phyloP scores from a whole-genome alignment of 1,140 invertebrate genomes.

The Helicoverpa armigera region DNA sequence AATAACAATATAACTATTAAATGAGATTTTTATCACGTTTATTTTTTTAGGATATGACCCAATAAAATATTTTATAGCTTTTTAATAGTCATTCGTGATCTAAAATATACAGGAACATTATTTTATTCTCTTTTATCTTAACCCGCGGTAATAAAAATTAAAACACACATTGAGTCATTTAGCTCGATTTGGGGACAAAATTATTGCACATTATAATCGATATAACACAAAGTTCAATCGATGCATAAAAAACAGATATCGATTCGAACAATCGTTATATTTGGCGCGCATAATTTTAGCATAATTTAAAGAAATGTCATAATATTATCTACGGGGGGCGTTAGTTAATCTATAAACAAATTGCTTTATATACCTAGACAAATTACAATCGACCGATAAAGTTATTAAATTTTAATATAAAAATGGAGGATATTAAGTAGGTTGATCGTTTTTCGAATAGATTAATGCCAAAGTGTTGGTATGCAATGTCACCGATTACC shows the following conservation, averaged over 20 bases:
- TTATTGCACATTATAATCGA: conserved; percentile 33
- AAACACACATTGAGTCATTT: conserved; percentile 33
- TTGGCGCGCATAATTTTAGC: conserved; percentile 35
- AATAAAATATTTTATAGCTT: conserved; percentile 1
- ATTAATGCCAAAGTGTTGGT: conserved; percentile 9
- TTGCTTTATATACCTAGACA: conserved; percentile 36
- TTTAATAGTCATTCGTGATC: conserved; percentile 15
- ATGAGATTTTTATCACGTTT: conserved; percentile 2
- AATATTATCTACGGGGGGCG: conserved; percentile 42
- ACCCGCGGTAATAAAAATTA: conserved; percentile 1
- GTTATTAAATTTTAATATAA: conserved; percentile 23
- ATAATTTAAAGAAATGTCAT: conserved; percentile 45
- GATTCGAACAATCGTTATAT: conserved; percentile 19
- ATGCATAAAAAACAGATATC: conserved; percentile 38
- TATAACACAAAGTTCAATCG: conserved; percentile 25
- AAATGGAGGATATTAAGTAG: conserved; percentile 16
- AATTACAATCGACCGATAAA: conserved; percentile 29
- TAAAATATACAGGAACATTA: conserved; percentile 4
- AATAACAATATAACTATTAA: too few species aligned
- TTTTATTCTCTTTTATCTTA: conserved; percentile 27
- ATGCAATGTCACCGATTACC: conserved; percentile 9
- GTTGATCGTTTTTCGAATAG: conserved; percentile 4
- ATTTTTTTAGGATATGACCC: background rate
- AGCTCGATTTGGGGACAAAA: conserved; percentile 21
- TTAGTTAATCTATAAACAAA: conserved; percentile 27